These are phyloP conservation scores for Arnoldichthys spilopterus DNA, from an alignment of 2,797 vertebrate genomes.

Conservation along the genomic window DNA sequence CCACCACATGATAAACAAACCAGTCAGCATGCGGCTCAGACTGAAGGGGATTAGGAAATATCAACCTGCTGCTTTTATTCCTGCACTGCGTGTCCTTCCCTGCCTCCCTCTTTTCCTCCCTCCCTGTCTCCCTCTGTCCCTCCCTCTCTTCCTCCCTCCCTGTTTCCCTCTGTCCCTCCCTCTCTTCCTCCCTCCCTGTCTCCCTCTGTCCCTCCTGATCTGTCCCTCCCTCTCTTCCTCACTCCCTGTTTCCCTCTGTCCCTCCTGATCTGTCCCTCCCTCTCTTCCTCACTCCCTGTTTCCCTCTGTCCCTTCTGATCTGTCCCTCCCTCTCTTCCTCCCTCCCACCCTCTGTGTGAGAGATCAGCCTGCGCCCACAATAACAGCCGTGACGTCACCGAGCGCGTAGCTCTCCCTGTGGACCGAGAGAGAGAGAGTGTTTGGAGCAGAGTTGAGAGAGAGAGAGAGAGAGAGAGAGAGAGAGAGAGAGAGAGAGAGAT, in stretches of 20 bases:
- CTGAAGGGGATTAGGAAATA: not conserved
- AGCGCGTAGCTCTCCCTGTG: constrained; percentile 63
- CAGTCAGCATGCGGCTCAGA: not conserved
- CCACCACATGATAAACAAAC: not conserved
- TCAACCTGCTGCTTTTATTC: constrained; percentile 1
- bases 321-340: constrained; percentile 50
- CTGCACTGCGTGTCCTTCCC: not conserved
- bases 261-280: too few species aligned
- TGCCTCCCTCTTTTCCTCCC: too few species aligned
- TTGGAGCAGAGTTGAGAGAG: constrained; percentile 35
- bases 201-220: too few species aligned
- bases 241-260: too few species aligned
- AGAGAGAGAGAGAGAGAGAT: constrained; percentile 58
- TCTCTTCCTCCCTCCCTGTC: too few species aligned
- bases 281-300: too few species aligned
- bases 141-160: too few species aligned
- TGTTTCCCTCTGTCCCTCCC: too few species aligned
- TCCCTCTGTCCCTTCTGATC: too few species aligned
- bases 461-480: constrained; percentile 56
- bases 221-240: too few species aligned
- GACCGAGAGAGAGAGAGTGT: constrained; percentile 37
- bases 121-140: too few species aligned
- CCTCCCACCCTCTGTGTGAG: not conserved
- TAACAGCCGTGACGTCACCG: constrained; percentile 79
- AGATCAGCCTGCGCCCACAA: constrained; percentile 73